These are phyloP conservation scores for Microcebus murinus DNA, from an alignment of 2,113 vertebrate species.

Conservation along the genomic window DNA sequence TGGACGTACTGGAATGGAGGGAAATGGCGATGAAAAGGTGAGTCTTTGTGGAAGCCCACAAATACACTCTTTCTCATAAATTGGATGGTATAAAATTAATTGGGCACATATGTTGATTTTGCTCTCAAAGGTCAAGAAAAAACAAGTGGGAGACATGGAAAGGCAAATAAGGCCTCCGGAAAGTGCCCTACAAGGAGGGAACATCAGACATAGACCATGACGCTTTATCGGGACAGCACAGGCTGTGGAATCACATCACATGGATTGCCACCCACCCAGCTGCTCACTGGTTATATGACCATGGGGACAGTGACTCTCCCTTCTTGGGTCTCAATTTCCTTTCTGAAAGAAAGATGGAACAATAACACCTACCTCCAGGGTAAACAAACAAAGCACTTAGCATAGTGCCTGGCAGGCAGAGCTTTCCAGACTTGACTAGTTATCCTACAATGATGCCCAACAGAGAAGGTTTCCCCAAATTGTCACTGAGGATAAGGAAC, in stretches of 20 bases:
- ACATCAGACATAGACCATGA: background rate
- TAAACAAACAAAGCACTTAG: background rate
- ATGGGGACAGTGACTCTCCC: background rate
- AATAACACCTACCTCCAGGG: no score
- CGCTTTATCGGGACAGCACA: no score
- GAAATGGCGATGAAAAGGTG: constrained; percentile 51
- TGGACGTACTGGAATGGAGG: background rate
- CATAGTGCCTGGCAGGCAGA: background rate
- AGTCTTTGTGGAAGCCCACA: constrained; percentile 62
- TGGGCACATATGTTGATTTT: constrained; percentile 27
- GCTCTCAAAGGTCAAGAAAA: constrained; percentile 68
- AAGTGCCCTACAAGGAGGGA: fast-evolving
- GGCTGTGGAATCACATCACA: background rate
- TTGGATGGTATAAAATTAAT: constrained; percentile 69
- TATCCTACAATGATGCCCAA: background rate
- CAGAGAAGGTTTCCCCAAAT: background rate
- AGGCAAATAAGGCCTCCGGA: background rate
- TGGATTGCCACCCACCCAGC: no score
- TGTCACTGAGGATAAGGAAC: background rate
- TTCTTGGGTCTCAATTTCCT: background rate
- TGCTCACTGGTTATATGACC: background rate
- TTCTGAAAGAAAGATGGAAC: background rate
- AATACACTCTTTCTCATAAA: constrained; percentile 58
- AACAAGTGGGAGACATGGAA: constrained; percentile 47
- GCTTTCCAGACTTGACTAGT: background rate